Conservation (phyloP, 2,888 invertebrate species). For the Metacarcinus magister region DNA sequence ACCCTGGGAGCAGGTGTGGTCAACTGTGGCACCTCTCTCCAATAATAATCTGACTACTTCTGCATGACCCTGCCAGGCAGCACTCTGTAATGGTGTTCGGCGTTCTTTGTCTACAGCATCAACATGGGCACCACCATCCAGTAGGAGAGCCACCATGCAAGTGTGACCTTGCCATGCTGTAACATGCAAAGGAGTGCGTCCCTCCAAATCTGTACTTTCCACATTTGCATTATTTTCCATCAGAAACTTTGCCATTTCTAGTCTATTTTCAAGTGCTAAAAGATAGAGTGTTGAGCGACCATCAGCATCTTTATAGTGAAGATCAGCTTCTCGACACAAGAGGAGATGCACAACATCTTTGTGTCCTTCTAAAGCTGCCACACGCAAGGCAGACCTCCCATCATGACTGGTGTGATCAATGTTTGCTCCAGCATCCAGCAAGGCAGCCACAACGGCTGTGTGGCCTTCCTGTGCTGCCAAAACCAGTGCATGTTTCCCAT, state of each 20-base stretch:
- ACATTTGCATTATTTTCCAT: constrained; percentile 91
- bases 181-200: constrained; percentile 94
- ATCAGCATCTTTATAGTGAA: constrained; percentile 95
- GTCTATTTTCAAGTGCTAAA: constrained; percentile 93
- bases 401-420: constrained; percentile 95
- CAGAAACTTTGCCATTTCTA: constrained; percentile 93
- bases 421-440: constrained; percentile 91
- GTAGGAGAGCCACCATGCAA: constrained; percentile 94
- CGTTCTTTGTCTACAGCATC: constrained; percentile 95
- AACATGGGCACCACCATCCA: constrained; percentile 93
- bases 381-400: constrained; percentile 92
- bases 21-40: constrained; percentile 91
- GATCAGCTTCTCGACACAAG: constrained; percentile 91
- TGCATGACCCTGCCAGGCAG: constrained; percentile 97
- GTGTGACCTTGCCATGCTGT: constrained; percentile 97
- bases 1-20: constrained; percentile 94
- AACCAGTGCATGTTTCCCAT: constrained; percentile 94
- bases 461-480: constrained; percentile 96
- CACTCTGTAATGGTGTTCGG: constrained; percentile 96
- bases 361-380: constrained; percentile 93
- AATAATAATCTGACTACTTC: constrained; percentile 92
- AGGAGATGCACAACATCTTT: constrained; percentile 90
- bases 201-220: constrained; percentile 95
- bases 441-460: constrained; percentile 88
- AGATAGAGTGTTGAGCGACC: constrained; percentile 96